phyloP scores from a whole-genome alignment of 2,797 vertebrate species.

The Coendou prehensilis region DNA sequence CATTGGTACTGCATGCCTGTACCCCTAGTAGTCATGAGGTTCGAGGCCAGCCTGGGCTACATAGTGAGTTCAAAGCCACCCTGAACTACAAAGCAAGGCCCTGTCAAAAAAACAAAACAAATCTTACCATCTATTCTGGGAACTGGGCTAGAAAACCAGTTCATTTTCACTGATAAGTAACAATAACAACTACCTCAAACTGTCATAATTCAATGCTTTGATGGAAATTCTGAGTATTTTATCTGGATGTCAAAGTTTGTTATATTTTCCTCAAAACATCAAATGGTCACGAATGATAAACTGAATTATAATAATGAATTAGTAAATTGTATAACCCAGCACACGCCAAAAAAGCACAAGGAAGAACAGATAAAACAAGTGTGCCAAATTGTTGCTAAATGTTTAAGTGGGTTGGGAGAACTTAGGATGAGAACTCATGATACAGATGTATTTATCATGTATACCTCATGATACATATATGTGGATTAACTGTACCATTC shows the following conservation, averaged over 20 bases:
- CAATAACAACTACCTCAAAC: not conserved
- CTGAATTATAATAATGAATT: not conserved
- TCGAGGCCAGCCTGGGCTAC: not conserved
- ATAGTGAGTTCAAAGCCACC: not conserved
- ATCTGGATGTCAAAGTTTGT: not conserved
- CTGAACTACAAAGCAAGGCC: not conserved
- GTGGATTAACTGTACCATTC: not conserved
- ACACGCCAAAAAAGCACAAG: not conserved
- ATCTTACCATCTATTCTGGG: not conserved
- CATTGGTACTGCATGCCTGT: not conserved
- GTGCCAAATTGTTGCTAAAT: not conserved
- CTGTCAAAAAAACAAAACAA: not conserved
- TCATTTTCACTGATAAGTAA: not conserved
- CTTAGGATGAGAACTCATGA: not conserved
- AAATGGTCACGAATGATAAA: not conserved
- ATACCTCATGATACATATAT: not conserved
- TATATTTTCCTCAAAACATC: not conserved
- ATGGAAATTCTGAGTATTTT: not conserved
- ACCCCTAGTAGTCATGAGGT: not conserved
- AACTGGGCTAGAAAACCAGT: not conserved
- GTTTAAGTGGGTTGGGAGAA: not conserved
- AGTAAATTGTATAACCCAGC: not conserved
- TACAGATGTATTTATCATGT: not conserved
- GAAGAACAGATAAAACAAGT: not conserved
- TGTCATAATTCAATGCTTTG: constrained; percentile 15